A percentile compares a stretch with the other conserved stretches of the same genome.
Evolutionary conservation across 1,140 invertebrate genomes (phyloP).

Genomic region (Melanaphis sacchari): DNA sequence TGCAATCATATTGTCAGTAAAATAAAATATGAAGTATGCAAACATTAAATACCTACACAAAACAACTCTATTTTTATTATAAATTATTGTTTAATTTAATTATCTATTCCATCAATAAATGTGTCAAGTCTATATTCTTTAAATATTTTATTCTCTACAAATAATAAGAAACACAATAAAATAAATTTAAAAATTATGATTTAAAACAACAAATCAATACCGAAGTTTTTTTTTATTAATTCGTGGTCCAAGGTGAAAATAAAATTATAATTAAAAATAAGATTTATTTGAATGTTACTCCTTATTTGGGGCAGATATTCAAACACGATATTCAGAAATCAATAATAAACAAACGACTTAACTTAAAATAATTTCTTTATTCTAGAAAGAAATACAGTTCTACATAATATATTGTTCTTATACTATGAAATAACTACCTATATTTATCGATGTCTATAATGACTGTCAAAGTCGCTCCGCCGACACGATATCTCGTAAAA

Average conservation of each 20-base stretch:
- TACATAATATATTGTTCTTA: background rate
- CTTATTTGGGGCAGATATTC: background rate
- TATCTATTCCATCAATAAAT: background rate
- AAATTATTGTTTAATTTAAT: background rate
- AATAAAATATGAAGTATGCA: conserved; percentile 9
- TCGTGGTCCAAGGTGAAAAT: background rate
- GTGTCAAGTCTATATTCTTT: background rate
- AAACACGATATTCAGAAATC: background rate
- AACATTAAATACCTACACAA: background rate
- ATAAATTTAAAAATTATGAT: background rate
- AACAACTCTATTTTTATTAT: background rate
- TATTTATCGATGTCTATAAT: background rate
- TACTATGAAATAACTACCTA: background rate
- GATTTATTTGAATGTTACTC: background rate
- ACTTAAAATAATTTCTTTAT: background rate
- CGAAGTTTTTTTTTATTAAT: background rate
- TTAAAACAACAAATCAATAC: background rate
- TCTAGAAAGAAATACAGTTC: background rate
- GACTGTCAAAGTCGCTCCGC: background rate
- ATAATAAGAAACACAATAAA: background rate
- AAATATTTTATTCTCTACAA: background rate
- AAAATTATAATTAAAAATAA: background rate
- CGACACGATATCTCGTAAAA: background rate
- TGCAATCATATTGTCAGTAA: background rate
- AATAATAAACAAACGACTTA: background rate